Evolutionary conservation across 2,888 invertebrate genomes (phyloP).

Genomic region (Encarsia formosa): DNA sequence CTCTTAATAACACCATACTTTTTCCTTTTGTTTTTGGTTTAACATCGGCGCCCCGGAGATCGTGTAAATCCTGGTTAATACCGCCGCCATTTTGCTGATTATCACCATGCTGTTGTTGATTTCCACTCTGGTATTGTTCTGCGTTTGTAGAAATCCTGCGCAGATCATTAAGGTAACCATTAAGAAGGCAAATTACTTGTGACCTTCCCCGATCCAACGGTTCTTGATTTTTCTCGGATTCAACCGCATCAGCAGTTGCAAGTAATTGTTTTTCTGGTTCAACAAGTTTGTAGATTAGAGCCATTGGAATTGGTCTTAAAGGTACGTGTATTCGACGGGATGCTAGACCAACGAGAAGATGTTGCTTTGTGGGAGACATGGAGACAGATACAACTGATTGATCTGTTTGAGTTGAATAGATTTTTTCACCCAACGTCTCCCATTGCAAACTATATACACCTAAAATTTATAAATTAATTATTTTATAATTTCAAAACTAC

Average conservation of each 20-base stretch:
- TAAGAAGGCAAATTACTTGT: constrained; percentile 1
- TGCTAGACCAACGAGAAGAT: constrained; percentile 76
- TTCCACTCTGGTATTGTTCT: constrained; percentile 28
- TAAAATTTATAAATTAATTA: constrained; percentile 39
- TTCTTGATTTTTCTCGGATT: constrained; percentile 10
- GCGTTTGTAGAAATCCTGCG: constrained; percentile 1
- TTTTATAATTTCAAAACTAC: too few species aligned
- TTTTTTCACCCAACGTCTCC: constrained; percentile 69
- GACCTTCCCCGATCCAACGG: constrained; percentile 13
- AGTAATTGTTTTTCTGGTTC: constrained; percentile 26
- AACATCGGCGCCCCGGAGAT: constrained; percentile 19
- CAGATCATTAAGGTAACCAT: constrained; percentile 6
- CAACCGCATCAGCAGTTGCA: background rate
- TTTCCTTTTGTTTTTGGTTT: constrained; percentile 35
- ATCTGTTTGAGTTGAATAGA: constrained; percentile 73
- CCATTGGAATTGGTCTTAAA: constrained; percentile 39
- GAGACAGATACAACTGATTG: constrained; percentile 81
- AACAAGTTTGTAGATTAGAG: constrained; percentile 42
- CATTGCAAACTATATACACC: constrained; percentile 78
- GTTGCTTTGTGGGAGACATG: constrained; percentile 75
- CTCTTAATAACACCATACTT: constrained; percentile 58
- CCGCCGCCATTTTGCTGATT: constrained; percentile 31
- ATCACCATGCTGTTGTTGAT: constrained; percentile 31
- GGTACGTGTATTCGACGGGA: constrained; percentile 59
- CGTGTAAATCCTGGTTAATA: constrained; percentile 25